Percentiles rank a stretch among this genome's conserved stretches.
Evolutionary conservation across 2,888 invertebrate species (phyloP).

Genomic region (Dioctria rufipes): DNA sequence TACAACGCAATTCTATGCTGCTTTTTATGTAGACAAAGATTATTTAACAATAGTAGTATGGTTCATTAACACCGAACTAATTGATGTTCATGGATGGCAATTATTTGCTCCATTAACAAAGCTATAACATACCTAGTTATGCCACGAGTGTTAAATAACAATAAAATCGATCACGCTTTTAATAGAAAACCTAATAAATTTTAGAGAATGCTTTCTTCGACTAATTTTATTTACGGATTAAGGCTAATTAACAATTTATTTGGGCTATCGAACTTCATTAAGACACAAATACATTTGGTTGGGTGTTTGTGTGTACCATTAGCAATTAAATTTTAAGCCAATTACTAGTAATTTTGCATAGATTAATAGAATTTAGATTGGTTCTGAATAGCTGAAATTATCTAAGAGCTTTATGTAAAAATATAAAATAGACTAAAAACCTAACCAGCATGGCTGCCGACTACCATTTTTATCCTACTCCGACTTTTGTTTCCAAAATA

Average conservation of each 20-base stretch:
- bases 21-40: conserved; percentile 9
- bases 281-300: no score
- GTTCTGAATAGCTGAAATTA: no score
- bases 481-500: no score
- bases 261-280: no score
- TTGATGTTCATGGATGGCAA: conserved; percentile 34
- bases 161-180: background rate
- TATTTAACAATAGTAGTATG: conserved; percentile 29
- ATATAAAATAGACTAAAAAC: no score
- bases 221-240: background rate
- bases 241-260: background rate
- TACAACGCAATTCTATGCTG: conserved; percentile 7
- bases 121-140: background rate
- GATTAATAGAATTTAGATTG: no score
- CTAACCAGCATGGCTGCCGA: no score
- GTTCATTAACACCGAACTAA: conserved; percentile 38
- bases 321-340: no score
- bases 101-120: background rate
- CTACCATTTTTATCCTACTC: no score
- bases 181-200: background rate
- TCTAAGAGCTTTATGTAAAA: no score
- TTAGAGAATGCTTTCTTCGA: background rate
- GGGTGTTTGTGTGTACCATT: no score
- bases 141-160: background rate
- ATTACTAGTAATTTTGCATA: no score